Base-by-base conservation (phyloP, 2,113 vertebrate species). In the Dipodomys stephensi region DNA sequence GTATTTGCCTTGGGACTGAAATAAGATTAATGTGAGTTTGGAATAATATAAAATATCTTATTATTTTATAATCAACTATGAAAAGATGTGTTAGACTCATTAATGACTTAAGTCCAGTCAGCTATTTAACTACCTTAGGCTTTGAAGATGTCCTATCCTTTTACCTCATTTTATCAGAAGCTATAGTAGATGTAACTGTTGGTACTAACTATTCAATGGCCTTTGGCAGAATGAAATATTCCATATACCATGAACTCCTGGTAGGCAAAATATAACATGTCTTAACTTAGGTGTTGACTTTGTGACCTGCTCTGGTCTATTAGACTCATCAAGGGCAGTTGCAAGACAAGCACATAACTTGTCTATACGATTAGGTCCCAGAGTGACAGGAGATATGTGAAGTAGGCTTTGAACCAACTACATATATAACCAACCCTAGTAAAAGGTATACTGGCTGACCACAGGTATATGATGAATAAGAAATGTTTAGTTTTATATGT, bases 21-120 rank as follows among this genome's bases (percentile, higher is more conserved):
- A 65, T 87, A 76, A 84, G 32, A 88, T 35, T 68, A 12, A 30
- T 88, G 27, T 77, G 46, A 90, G 25, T n/a, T 74, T 79, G 23
- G 22, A 64, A 89, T 69, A 73, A 83, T 71, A 90, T n/a, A 78
- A 93, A 79, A 78, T 82, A 74, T 76, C 72, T 12, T 77, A 32
- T 65, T n/a, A 85, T 68, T 49, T 91, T 87, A 80, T 30, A 64
- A 79, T 73, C 82, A 2, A 62, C 46, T 72, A 62, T 83, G 68
- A 92, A 80, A 88, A 46, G 81, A 85, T 35, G 25, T 80, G 60
- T 2, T 72, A 35, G 78, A 18, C 32, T 78, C 65, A 22, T 78
- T 87, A 67, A 57, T 79, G 46, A 39, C 68, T 92, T 78, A 87
- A 93, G 65, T 69, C 20, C 49, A 94, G n/a, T 18, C 44, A 53